Conservation (phyloP, 2,113 vertebrate genomes). For the Columba livia region DNA sequence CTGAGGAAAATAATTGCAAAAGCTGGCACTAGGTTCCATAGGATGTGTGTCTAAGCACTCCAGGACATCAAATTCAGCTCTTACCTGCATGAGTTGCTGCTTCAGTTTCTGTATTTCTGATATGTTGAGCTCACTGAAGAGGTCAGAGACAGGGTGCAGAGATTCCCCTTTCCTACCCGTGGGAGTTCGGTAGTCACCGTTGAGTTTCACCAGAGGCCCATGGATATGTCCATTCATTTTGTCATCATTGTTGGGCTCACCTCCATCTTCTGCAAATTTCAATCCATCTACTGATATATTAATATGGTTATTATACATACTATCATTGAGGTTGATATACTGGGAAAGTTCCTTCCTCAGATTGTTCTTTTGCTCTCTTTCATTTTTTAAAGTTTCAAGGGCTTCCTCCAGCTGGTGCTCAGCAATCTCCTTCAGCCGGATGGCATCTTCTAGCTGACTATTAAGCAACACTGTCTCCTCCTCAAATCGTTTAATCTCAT, state of each 20-base stretch:
- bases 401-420: conserved; percentile 94
- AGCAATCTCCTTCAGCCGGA: conserved; percentile 94
- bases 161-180: conserved; percentile 84
- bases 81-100: conserved; percentile 96
- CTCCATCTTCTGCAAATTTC: conserved; percentile 86
- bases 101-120: conserved; percentile 98
- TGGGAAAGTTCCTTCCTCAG: conserved; percentile 94
- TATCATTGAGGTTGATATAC: conserved; percentile 90
- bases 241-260: conserved; percentile 84
- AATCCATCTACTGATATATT: conserved; percentile 91
- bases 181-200: conserved; percentile 82
- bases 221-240: conserved; percentile 86
- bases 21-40: background rate
- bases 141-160: conserved; percentile 89
- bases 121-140: conserved; percentile 98
- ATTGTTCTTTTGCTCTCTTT: conserved; percentile 95
- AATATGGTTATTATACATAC: conserved; percentile 89
- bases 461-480: conserved; percentile 96
- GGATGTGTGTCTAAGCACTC: background rate
- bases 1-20: background rate
- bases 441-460: conserved; percentile 95
- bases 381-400: conserved; percentile 91
- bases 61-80: background rate
- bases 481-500: conserved; percentile 96
- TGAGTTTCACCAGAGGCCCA: conserved; percentile 81